phyloP scores from a whole-genome alignment of 2,888 invertebrate species.

The Eulithis testata region DNA sequence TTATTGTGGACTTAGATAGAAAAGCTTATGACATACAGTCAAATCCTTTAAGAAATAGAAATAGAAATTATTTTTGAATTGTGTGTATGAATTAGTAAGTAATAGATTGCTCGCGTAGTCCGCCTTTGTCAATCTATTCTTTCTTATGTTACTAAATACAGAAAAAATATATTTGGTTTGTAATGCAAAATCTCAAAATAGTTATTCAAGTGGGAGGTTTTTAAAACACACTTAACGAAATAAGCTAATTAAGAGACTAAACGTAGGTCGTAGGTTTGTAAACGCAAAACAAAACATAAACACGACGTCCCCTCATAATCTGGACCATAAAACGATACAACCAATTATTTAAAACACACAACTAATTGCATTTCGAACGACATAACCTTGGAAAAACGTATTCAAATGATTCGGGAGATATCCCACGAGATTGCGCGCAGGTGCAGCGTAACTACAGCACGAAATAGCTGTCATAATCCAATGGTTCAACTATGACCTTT shows the following conservation, averaged over 20 bases:
- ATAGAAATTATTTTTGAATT: too few species aligned
- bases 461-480: slow-evolving; percentile 22
- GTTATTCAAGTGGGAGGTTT: too few species aligned
- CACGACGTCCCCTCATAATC: slow-evolving; percentile 16
- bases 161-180: too few species aligned
- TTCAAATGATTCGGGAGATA: slow-evolving; percentile 35
- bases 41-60: too few species aligned
- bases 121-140: too few species aligned
- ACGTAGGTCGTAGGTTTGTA: slow-evolving; percentile 1
- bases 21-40: background rate
- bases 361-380: slow-evolving; percentile 31
- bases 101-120: too few species aligned
- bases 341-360: slow-evolving; percentile 20
- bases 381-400: slow-evolving; percentile 32
- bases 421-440: slow-evolving; percentile 32
- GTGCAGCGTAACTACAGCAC: slow-evolving; percentile 25
- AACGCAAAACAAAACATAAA: slow-evolving; percentile 17
- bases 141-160: too few species aligned
- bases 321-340: slow-evolving; percentile 20
- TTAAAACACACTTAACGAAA: too few species aligned
- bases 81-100: too few species aligned
- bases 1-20: slow-evolving; percentile 10
- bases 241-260: background rate
- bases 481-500: slow-evolving; percentile 21
- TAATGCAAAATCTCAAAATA: too few species aligned